Percentiles rank a stretch among this genome's conserved stretches.
Conservation (phyloP, 2,113 vertebrate genomes). For the Reinhardtius hippoglossoides region DNA sequence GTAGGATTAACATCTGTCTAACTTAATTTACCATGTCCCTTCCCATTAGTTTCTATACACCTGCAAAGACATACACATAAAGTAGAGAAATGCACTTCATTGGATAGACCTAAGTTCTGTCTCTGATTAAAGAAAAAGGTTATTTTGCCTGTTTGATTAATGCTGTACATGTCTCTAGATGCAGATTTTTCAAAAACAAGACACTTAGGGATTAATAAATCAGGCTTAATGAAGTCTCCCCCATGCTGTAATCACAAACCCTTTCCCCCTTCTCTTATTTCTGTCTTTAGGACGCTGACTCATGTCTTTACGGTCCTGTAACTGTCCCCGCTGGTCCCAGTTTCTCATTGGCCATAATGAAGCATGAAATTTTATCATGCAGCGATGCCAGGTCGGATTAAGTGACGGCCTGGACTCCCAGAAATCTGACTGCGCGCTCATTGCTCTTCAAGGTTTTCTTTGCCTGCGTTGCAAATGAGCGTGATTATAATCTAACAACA, state of each 20-base stretch:
- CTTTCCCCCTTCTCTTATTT: conserved; percentile 34
- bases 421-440: conserved; percentile 8
- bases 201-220: conserved; percentile 1
- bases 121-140: background rate
- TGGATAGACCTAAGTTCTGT: background rate
- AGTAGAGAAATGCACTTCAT: background rate
- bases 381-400: conserved; percentile 56
- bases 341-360: conserved; percentile 50
- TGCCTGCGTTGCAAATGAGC: conserved; percentile 1
- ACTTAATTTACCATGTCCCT: background rate
- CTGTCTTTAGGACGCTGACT: conserved; percentile 36
- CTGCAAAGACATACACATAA: background rate
- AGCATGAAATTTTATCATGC: conserved; percentile 64
- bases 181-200: conserved; percentile 13
- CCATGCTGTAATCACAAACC: conserved; percentile 31
- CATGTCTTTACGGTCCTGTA: conserved; percentile 57
- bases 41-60: background rate
- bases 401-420: conserved; percentile 24
- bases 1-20: conserved; percentile 10
- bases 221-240: conserved; percentile 11
- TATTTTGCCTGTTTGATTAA: background rate
- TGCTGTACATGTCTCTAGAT: conserved; percentile 7
- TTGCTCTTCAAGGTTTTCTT: conserved; percentile 4
- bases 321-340: conserved; percentile 48
- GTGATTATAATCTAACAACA: conserved; percentile 32